Conservation (phyloP, 2,888 invertebrate species). For the Dascillus cervinus region DNA sequence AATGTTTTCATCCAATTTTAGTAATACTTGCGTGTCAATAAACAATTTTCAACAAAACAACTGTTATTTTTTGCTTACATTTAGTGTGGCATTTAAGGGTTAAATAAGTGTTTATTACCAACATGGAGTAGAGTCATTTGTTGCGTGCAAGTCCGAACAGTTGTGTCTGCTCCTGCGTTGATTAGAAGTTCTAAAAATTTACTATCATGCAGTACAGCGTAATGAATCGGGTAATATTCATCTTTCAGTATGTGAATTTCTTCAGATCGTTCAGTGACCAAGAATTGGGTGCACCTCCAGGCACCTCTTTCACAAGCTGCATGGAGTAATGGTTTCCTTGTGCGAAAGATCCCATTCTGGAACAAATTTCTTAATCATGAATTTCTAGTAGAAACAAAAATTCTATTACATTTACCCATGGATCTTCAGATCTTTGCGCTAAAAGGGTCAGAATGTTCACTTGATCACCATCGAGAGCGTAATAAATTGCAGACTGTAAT, state of each 20-base stretch:
- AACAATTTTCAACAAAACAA: too few relatives aligned
- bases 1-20: too few relatives aligned
- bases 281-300: conserved; percentile 62
- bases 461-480: conserved; percentile 67
- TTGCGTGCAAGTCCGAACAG: conserved; percentile 60
- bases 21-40: too few relatives aligned
- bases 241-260: conserved; percentile 65
- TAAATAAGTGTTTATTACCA: conserved; percentile 42
- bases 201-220: conserved; percentile 64
- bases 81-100: too few relatives aligned
- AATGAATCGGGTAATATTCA: conserved; percentile 72
- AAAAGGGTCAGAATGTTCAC: conserved; percentile 59
- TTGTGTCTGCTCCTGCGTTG: conserved; percentile 61
- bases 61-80: too few relatives aligned
- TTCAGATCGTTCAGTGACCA: conserved; percentile 56
- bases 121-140: conserved; percentile 64
- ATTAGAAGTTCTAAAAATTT: conserved; percentile 59
- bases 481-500: conserved; percentile 62
- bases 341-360: conserved; percentile 45
- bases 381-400: background rate
- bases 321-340: conserved; percentile 56
- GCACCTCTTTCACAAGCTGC: conserved; percentile 65
- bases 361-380: conserved; percentile 9
- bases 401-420: conserved; percentile 48
- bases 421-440: conserved; percentile 60